Conservation (phyloP, 2,797 vertebrate species). For the Gymnopithys bicolor region DNA sequence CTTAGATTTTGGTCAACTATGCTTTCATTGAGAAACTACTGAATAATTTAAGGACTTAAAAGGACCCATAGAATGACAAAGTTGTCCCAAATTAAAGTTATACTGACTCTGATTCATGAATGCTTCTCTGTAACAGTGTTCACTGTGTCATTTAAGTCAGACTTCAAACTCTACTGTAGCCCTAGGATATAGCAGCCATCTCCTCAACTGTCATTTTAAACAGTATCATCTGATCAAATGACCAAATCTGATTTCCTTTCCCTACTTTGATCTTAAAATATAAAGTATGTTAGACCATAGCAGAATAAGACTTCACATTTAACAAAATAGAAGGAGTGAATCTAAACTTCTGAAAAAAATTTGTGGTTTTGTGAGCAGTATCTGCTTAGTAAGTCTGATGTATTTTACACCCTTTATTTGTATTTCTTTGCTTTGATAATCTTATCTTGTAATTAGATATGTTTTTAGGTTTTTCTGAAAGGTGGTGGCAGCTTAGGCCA, state of each 20-base stretch:
- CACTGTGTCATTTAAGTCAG: background rate
- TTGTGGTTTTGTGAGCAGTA: background rate
- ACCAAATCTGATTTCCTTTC: background rate
- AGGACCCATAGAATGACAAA: background rate
- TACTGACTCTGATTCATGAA: background rate
- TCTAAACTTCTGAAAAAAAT: background rate
- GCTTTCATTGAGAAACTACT: background rate
- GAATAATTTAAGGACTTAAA: background rate
- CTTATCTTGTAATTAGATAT: background rate
- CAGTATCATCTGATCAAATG: background rate
- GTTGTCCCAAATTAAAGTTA: background rate
- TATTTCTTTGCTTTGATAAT: background rate
- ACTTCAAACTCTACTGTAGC: background rate
- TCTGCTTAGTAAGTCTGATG: background rate
- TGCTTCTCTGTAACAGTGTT: background rate
- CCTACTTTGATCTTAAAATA: background rate
- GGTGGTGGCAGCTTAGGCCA: background rate
- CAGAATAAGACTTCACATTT: background rate
- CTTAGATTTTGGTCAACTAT: background rate
- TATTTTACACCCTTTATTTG: background rate
- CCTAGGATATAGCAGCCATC: background rate
- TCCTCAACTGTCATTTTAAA: background rate
- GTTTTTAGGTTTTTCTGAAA: background rate
- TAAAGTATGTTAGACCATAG: accelerated
- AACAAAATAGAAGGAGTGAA: background rate